Evolutionary conservation across 2,888 invertebrate species (phyloP).

Genomic region (Drosophila cyrtoloma): DNA sequence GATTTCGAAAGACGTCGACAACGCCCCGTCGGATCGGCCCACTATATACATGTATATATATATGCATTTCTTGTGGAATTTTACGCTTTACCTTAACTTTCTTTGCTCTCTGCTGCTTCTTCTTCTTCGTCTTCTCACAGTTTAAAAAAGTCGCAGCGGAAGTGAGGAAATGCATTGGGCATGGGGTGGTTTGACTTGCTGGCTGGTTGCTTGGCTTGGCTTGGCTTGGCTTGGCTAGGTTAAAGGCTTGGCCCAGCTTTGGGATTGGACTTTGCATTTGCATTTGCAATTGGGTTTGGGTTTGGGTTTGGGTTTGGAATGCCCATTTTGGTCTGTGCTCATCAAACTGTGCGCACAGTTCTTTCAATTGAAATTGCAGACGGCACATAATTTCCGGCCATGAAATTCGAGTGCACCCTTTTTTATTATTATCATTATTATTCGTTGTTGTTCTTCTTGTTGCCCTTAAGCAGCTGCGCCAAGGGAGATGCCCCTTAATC

Average conservation of each 20-base stretch:
- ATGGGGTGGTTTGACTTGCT: constrained; percentile 8
- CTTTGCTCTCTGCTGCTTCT: background rate
- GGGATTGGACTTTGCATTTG: background rate
- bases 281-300: constrained; percentile 6
- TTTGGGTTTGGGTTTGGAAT: constrained; percentile 5
- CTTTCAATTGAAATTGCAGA: constrained; percentile 73
- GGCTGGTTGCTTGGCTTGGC: background rate
- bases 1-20: constrained; percentile 51
- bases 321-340: constrained; percentile 12
- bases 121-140: background rate
- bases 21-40: constrained; percentile 55
- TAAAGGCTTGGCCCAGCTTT: background rate
- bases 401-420: constrained; percentile 78
- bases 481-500: constrained; percentile 66
- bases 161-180: constrained; percentile 42
- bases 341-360: constrained; percentile 48
- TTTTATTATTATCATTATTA: constrained; percentile 6
- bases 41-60: constrained; percentile 27
- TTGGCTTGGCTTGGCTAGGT: background rate
- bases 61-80: constrained; percentile 36
- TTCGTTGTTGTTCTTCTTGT: constrained; percentile 5
- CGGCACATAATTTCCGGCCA: constrained; percentile 74
- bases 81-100: constrained; percentile 12
- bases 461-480: constrained; percentile 12
- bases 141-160: constrained; percentile 34